Percentiles rank a stretch among this genome's conserved stretches.
Evolutionary conservation across 2,113 vertebrate genomes (phyloP).

Genomic region (Phaetusa simplex): DNA sequence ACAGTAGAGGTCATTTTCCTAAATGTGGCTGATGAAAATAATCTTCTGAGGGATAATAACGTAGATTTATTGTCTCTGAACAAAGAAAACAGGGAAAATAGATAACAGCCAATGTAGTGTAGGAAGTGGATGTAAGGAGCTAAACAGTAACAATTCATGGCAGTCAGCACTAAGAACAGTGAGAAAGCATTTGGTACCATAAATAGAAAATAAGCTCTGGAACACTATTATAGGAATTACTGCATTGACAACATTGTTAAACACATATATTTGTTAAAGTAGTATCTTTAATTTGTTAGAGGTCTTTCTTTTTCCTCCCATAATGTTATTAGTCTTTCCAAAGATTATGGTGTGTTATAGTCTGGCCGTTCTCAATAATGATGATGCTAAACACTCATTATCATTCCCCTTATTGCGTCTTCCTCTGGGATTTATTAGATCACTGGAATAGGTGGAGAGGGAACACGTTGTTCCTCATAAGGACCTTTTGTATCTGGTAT

Average conservation of each 20-base stretch:
- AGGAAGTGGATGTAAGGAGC: background rate
- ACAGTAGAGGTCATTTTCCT: constrained; percentile 8
- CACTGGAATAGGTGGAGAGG: background rate
- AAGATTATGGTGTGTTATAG: background rate
- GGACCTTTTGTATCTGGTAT: background rate
- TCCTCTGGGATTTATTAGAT: background rate
- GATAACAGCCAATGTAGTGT: background rate
- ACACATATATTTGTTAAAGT: background rate
- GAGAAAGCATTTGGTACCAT: background rate
- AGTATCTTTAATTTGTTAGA: background rate
- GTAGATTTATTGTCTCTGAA: background rate
- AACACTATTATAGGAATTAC: background rate
- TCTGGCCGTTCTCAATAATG: background rate
- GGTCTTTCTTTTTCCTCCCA: background rate
- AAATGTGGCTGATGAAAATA: background rate
- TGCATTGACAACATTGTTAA: background rate
- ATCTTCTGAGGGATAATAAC: background rate
- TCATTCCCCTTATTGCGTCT: background rate
- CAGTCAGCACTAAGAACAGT: background rate
- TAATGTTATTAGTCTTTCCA: background rate
- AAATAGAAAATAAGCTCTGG: background rate
- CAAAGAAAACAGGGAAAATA: background rate
- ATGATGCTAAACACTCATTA: background rate
- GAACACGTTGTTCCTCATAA: background rate
- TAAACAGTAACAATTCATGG: background rate